Evolutionary conservation across 2,113 vertebrate species (phyloP), one percentile per base, ranked within the genome.

Genomic region (Todiramphus chloris): DNA sequence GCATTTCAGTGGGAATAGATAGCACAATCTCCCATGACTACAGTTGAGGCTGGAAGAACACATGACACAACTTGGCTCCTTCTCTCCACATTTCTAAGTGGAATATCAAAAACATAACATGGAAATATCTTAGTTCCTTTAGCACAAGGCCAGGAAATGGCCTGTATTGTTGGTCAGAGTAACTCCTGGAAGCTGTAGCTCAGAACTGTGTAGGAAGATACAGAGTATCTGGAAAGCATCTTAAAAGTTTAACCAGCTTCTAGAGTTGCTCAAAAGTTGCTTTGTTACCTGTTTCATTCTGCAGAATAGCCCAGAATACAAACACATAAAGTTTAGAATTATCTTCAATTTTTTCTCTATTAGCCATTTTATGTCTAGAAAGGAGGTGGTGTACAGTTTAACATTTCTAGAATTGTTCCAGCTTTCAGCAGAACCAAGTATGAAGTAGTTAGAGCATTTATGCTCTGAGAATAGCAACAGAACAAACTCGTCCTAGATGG

Each of bases 21-120:
- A 72, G 20, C 33, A 37, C 33, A 87, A 18, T 62, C 16, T 60
- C 3, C 15, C 0, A 0, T 35, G 11, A 4, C 60, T 60, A 33
- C 13, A 27, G 12, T 30, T 67, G 46, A 70, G 16, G 5, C 24
- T 67, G 39, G 14, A 90, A 51, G 16, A 74, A 39, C 8, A 53
- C 9, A 5, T 51, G 35, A 17, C 11, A 12, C 3, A 17, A 44
- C 23, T 73, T 72, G 15, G 5, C 37, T 77, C 23, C 16, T 74
- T 64, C 0, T 1, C 9, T 73, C 27, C 84, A 24, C 9, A 10
- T 68, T 79, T 46, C 16, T 63, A 69, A 82, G 19, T 17, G 80
- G 35, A 50, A 44, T 19, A 63, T 1, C 25, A 39, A 78, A 89
- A 44, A 53, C 4, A 44, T 11, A 70, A 63, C 15, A 58, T 25